Evolutionary conservation across 2,113 vertebrate genomes (phyloP).

Genomic region (Sorex araneus): DNA sequence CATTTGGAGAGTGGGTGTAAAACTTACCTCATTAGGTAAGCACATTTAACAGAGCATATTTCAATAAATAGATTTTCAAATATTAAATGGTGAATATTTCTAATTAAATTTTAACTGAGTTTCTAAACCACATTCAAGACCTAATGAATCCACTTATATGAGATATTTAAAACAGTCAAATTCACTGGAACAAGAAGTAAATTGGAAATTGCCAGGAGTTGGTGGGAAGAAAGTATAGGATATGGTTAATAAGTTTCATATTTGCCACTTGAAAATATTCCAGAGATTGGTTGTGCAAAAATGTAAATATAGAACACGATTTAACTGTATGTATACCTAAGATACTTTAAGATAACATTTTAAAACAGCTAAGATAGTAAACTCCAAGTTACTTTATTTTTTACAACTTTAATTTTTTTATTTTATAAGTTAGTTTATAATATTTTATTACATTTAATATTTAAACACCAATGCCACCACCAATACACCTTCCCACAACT

Average conservation of each 20-base stretch:
- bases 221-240: background rate
- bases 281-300: slow-evolving; percentile 9
- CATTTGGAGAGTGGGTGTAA: background rate
- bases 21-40: background rate
- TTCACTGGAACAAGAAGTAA: slow-evolving; percentile 9
- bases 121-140: slow-evolving; percentile 48
- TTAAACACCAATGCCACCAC: no score
- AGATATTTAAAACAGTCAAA: background rate
- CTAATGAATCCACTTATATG: background rate
- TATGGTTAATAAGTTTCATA: slow-evolving; percentile 56
- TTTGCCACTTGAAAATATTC: slow-evolving; percentile 32
- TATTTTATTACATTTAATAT: no score
- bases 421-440: no score
- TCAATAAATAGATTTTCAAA: no score
- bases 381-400: background rate
- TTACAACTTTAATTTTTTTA: no score
- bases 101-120: slow-evolving; percentile 47
- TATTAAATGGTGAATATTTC: background rate
- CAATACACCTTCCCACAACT: no score
- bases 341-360: background rate
- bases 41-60: no score
- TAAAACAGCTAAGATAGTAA: background rate
- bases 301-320: slow-evolving; percentile 3
- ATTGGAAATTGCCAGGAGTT: background rate
- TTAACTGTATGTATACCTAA: background rate